Conservation (phyloP, 2,113 vertebrate genomes). For the Caranx melampygus region DNA sequence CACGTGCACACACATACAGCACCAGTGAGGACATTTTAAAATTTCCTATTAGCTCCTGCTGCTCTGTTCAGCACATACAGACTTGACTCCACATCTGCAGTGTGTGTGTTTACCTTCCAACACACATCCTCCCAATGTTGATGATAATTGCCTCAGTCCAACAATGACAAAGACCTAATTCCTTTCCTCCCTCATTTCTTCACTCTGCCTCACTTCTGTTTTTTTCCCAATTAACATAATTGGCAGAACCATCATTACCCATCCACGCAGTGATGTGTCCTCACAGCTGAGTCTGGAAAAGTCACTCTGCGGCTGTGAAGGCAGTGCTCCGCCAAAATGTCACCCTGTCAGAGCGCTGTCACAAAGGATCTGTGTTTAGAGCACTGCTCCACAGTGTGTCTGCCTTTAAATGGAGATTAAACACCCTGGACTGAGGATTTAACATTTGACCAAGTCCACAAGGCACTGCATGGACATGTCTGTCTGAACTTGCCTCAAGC, state of each 20-base stretch:
- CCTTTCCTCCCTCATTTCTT: constrained; percentile 20
- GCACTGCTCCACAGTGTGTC: constrained; percentile 20
- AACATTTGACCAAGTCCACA: constrained; percentile 23
- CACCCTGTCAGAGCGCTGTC: constrained; percentile 39
- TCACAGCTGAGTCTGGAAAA: constrained; percentile 18
- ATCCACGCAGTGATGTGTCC: constrained; percentile 20
- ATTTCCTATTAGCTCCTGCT: not conserved
- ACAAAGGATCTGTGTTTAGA: constrained; percentile 32
- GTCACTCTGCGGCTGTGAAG: constrained; percentile 7
- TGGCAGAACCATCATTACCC: constrained; percentile 35
- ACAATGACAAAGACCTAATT: constrained; percentile 19
- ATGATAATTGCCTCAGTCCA: constrained; percentile 25
- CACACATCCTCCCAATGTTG: not conserved
- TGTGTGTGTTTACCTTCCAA: not conserved
- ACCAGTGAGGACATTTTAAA: not conserved
- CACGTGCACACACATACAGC: not conserved
- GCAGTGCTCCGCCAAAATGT: constrained; percentile 29
- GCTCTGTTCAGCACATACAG: not conserved
- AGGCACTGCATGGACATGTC: constrained; percentile 17
- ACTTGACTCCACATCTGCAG: not conserved
- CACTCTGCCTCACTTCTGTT: not conserved
- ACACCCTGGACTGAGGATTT: constrained; percentile 16
- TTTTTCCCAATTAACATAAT: constrained; percentile 26
- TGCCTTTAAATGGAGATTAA: constrained; percentile 35
- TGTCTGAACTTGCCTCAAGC: not conserved